Evolutionary conservation across 1,140 invertebrate species (phyloP), one percentile per base, ranked within the genome.

Genomic region (Argopecten irradians): DNA sequence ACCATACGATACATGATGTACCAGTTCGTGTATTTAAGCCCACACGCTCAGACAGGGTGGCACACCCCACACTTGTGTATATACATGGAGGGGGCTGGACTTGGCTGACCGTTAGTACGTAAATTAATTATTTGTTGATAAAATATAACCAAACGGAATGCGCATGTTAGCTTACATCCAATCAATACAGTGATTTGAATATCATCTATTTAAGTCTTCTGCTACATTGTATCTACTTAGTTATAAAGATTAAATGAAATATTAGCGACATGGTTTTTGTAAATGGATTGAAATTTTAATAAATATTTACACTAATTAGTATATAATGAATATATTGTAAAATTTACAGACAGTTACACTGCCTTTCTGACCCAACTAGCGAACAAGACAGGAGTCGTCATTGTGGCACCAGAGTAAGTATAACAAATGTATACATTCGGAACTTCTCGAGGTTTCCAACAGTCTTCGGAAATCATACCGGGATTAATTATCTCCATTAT

Each of bases 61-160:
- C 83, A n/a, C 88, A 89, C 36, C 93, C 93, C 14, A 92, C 91
- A 16, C 91, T 94, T 33, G 89, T 94, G 11, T 94, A 94, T 86
- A 92, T 94, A 28, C 94, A 94, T 84, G 94, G 94, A 0, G 94
- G 94, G 7, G 93, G 94, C 9, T 94, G 93, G 93, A 92, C 93
- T 0, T 94, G 93, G 92, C 89, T 93, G 22, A 90, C 92, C 55
- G 93, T 92, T 2, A 91, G 94, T 94, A 83, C 89, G 91, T 91
- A 88, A 43, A 39, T 36, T 43, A 34, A 28, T 41, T 11, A 0
- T 7, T n/a, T n/a, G n/a, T n/a, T n/a, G n/a, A n/a, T n/a, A n/a
- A n/a, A n/a, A n/a, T n/a, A n/a, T n/a, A n/a, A n/a, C n/a, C n/a
- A n/a, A n/a, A n/a, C n/a, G n/a, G n/a, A n/a, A n/a, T n/a, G n/a